These are phyloP conservation scores for Phaetusa simplex DNA, from an alignment of 2,113 vertebrate species.

Conservation along the genomic window DNA sequence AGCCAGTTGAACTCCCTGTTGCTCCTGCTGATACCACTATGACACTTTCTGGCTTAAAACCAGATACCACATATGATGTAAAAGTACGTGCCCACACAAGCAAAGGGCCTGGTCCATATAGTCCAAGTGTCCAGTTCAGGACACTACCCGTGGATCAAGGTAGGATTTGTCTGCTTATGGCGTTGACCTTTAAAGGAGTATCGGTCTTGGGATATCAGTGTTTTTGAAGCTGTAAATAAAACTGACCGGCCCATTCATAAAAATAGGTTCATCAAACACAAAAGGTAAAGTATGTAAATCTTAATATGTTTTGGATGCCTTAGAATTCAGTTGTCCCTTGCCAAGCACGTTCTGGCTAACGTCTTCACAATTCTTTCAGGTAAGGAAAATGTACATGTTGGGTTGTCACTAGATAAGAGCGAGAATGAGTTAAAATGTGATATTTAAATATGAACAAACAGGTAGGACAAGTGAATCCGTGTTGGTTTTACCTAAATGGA, in stretches of 20 bases:
- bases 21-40: constrained; percentile 89
- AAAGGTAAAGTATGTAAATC: constrained; percentile 82
- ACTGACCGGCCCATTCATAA: constrained; percentile 73
- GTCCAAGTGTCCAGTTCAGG: constrained; percentile 99
- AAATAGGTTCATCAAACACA: constrained; percentile 76
- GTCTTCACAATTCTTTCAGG: constrained; percentile 71
- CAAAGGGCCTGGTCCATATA: constrained; percentile 99
- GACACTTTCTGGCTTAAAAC: constrained; percentile 91
- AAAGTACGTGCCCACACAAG: constrained; percentile 99
- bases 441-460: constrained; percentile 54
- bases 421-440: constrained; percentile 27
- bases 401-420: constrained; percentile 20
- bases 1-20: constrained; percentile 91
- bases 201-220: constrained; percentile 77
- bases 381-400: constrained; percentile 70
- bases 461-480: constrained; percentile 63
- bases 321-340: constrained; percentile 73
- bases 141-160: constrained; percentile 99
- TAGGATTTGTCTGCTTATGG: constrained; percentile 93
- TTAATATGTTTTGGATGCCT: constrained; percentile 73
- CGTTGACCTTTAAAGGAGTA: constrained; percentile 79
- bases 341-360: constrained; percentile 74
- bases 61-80: constrained; percentile 99
- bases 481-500: neutral
- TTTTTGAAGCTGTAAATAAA: constrained; percentile 78